phyloP scores from a whole-genome alignment of 1,140 invertebrate species.

The Plutomurus gul region DNA sequence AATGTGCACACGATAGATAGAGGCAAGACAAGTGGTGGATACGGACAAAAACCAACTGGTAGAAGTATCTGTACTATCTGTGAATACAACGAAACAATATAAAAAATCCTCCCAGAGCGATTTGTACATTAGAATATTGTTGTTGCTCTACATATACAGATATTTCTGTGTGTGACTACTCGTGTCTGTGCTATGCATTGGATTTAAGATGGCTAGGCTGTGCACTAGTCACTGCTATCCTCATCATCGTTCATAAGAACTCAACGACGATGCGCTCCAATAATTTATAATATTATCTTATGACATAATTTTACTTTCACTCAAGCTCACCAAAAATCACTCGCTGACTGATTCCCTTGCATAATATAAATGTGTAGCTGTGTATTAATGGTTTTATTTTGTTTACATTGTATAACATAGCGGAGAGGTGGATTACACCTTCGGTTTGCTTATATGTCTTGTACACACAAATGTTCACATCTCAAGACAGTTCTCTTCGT shows the following conservation, averaged over 20 bases:
- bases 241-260: neutral
- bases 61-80: neutral
- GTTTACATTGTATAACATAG: neutral
- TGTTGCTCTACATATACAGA: neutral
- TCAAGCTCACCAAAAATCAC: slow-evolving; percentile 50
- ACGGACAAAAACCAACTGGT: no score
- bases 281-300: slow-evolving; percentile 44
- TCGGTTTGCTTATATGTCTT: neutral
- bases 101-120: slow-evolving; percentile 7
- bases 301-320: slow-evolving; percentile 50
- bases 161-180: neutral
- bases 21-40: no score
- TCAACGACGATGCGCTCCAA: slow-evolving; percentile 46
- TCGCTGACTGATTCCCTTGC: slow-evolving; percentile 35
- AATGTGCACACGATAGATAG: neutral
- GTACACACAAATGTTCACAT: no score
- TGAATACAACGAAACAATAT: neutral
- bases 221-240: neutral
- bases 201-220: neutral
- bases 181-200: neutral
- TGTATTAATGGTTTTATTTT: slow-evolving; percentile 8
- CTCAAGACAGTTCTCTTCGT: no score
- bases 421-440: neutral
- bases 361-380: no score
- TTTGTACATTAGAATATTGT: slow-evolving; percentile 5